Conservation (phyloP, 1,140 invertebrate genomes). For the Drosophila dunni region DNA sequence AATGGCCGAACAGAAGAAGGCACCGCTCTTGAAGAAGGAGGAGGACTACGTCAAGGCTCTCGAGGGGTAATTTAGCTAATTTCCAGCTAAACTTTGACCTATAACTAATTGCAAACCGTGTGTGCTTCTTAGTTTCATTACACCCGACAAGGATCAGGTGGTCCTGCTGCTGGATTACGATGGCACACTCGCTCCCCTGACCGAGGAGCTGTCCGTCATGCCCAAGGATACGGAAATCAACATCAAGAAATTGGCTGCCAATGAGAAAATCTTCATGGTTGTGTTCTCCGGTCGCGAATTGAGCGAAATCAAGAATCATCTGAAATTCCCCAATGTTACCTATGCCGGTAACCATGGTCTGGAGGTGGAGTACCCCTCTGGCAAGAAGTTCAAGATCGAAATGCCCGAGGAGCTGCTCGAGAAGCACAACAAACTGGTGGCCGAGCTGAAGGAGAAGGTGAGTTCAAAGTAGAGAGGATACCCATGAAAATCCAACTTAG, state of each 20-base stretch:
- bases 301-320: slow-evolving; percentile 94
- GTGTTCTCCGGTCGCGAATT: slow-evolving; percentile 94
- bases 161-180: slow-evolving; percentile 95
- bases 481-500: background rate
- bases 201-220: slow-evolving; percentile 93
- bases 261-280: slow-evolving; percentile 94
- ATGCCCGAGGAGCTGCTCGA: slow-evolving; percentile 93
- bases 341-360: slow-evolving; percentile 96
- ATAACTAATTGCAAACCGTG: background rate
- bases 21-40: slow-evolving; percentile 79
- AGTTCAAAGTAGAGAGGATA: background rate
- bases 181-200: slow-evolving; percentile 94
- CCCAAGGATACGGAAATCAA: slow-evolving; percentile 94
- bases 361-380: slow-evolving; percentile 95
- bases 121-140: slow-evolving; percentile 67
- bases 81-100: background rate
- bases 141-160: slow-evolving; percentile 78
- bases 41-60: slow-evolving; percentile 82
- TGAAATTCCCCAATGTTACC: slow-evolving; percentile 95
- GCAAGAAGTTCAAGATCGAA: slow-evolving; percentile 96
- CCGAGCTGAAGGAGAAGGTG: slow-evolving; percentile 92
- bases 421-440: slow-evolving; percentile 91
- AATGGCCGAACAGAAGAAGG: slow-evolving; percentile 84
- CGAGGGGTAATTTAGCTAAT: slow-evolving; percentile 66
- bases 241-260: slow-evolving; percentile 91